Evolutionary conservation across 2,113 vertebrate genomes (phyloP).

Genomic region (Andinoacara biseriatus): DNA sequence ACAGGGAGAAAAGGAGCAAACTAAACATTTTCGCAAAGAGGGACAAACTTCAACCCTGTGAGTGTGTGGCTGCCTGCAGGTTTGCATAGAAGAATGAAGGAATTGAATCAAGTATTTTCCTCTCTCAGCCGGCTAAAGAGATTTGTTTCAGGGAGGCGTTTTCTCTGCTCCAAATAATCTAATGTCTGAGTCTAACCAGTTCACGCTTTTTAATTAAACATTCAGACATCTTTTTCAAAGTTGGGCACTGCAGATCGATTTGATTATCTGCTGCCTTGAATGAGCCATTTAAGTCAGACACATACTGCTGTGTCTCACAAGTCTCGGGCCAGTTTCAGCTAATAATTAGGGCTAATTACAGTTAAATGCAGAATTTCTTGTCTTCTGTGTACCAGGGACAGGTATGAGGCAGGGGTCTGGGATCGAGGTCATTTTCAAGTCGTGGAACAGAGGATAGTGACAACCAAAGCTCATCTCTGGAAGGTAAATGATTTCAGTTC

Average conservation of each 20-base stretch:
- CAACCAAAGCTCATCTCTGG: constrained; percentile 29
- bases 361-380: constrained; percentile 23
- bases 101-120: constrained; percentile 23
- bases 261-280: constrained; percentile 40
- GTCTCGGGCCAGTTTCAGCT: constrained; percentile 60
- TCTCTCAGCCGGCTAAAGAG: constrained; percentile 37
- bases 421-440: constrained; percentile 16
- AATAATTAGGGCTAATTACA: constrained; percentile 73
- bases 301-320: constrained; percentile 65
- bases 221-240: constrained; percentile 42
- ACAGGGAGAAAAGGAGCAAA: constrained; percentile 43
- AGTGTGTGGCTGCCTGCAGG: constrained; percentile 5
- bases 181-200: constrained; percentile 78
- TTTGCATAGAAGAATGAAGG: constrained; percentile 7
- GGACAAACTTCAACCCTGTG: constrained; percentile 25
- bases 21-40: constrained; percentile 8
- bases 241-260: constrained; percentile 38
- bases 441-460: background rate
- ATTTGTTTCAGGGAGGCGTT: constrained; percentile 42
- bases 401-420: constrained; percentile 23
- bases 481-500: constrained; percentile 54
- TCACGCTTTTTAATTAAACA: constrained; percentile 78
- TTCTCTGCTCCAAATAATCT: constrained; percentile 70
- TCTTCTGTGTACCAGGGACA: constrained; percentile 40
- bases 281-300: constrained; percentile 63